Evolutionary conservation across 2,888 invertebrate species (phyloP), one percentile per base, ranked within the genome.

Genomic region (Phrixothrix hirtus): DNA sequence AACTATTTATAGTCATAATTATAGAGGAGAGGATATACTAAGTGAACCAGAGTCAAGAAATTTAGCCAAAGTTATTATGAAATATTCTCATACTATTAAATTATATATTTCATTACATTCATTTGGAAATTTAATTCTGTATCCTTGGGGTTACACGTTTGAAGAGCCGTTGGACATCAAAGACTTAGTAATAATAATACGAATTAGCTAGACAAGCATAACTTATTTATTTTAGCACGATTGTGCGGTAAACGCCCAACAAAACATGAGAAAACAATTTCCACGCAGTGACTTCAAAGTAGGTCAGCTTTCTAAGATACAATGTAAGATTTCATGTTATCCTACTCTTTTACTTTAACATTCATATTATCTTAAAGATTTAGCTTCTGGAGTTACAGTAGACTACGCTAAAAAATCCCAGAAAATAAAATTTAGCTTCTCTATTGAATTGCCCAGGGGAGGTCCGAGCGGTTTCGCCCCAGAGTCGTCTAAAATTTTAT

Each of bases 41-140:
- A 66, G 66, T 26, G 65, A 66, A 38, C 65, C 65, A 0, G 77
- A 75, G 16, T 29, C 60, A 0, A 42, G 48, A 55, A 53, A 59
- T 4, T 35, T 66, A 30, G 63, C 60, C 1, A 45, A 45, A 6
- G 76, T 67, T 0, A 43, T 66, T 13, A 32, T 31, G 1, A 58
- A 54, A 32, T 62, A 63, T 32, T 41, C 42, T 7, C 47, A 48
- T 21, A 13, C 30, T 5, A 47, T 65, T 9, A 61, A 55, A 36
- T 54, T 66, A 1, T 66, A 62, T 47, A 57, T 66, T 14, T 59
- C 63, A 1, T 15, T 66, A 2, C 66, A 66, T 30, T 54, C 50
- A 10, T 62, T 50, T 25, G 66, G 66, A 16, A 60, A 59, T 42
- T 41, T 59, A 7, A 64, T 66, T 13, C 37, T 66, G 56, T 64